Evolutionary conservation across 2,113 vertebrate genomes (phyloP).

Genomic region (Rhinogobius similis): DNA sequence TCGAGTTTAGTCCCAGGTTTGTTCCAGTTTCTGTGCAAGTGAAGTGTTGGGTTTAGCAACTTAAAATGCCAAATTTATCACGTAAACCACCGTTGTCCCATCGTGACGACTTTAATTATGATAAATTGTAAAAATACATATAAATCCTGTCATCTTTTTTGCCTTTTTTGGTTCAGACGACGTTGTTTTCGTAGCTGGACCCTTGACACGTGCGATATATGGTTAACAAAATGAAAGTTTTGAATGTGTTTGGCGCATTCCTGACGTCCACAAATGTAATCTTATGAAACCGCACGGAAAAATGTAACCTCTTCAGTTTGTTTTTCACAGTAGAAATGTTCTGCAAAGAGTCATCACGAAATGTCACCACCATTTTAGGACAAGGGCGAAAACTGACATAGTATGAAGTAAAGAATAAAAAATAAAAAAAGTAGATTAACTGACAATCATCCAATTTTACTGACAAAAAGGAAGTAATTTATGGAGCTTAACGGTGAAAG

Average conservation of each 20-base stretch:
- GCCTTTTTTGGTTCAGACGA: conserved; percentile 9
- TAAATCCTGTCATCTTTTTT: not conserved
- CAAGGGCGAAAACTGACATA: not conserved
- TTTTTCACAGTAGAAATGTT: not conserved
- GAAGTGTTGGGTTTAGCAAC: too few species aligned
- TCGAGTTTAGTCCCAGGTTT: too few species aligned
- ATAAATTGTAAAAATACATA: not conserved
- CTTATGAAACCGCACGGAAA: conserved; percentile 25
- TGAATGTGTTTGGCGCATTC: conserved; percentile 47
- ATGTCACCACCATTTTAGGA: conserved; percentile 6
- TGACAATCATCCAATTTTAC: too few species aligned
- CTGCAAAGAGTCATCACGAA: not conserved
- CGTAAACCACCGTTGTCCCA: not conserved
- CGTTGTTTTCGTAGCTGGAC: conserved; percentile 36
- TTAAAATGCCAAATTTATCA: too few species aligned
- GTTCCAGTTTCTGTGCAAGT: too few species aligned
- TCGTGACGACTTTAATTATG: not conserved
- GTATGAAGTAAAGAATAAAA: not conserved
- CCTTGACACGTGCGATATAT: conserved; percentile 23
- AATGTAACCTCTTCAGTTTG: not conserved
- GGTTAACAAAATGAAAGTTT: conserved; percentile 19
- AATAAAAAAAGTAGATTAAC: too few species aligned
- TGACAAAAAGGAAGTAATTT: too few species aligned
- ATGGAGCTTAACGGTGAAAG: too few species aligned
- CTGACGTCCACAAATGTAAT: conserved; percentile 26